Evolutionary conservation across 2,888 invertebrate species (phyloP), one percentile per base, ranked within the genome.

Genomic region (Ectropis crepuscularia): DNA sequence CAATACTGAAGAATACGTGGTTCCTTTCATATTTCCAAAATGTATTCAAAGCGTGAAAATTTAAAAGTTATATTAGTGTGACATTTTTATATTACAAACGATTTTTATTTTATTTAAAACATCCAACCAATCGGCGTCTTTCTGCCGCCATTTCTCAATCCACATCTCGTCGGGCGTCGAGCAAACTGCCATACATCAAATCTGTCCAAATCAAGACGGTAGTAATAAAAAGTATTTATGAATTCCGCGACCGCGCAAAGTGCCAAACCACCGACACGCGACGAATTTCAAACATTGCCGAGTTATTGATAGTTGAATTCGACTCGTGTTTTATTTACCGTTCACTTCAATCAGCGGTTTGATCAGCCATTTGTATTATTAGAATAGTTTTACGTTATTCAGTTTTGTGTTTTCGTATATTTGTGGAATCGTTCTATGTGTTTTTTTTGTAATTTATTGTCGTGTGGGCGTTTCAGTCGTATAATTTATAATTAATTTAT

Each of bases 221-320:
- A 65, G 74, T 74, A 74, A 78, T 82, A 86, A 85, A 83, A 87
- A 83, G 79, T 75, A 83, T 88, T 86, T 86, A 87, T 81, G 81
- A 81, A 89, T 91, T 89, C 90, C 71, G 75, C 79, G 73, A 80
- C 76, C 84, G 87, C 81, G 74, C 77, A 71, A 83, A 85, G 87
- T 90, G 90, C 86, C 87, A 90, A 90, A 90, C 86, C 85, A 79
- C 77, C 82, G 85, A 86, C 88, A 83, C 75, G 74, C 73, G 77
- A 75, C 80, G 90, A 89, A 90, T 91, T 88, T 89, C 85, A 88
- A 90, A 85, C 83, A 82, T 77, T 75, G 72, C 76, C 60, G 68
- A 74, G 83, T 85, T 87, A 88, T 87, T 87, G 88, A 87, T 88
- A 86, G 86, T 83, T 80, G 73, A 74, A 78, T 79, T 77, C 79